Evolutionary conservation across 35 echinoderm and acorn worm genomes (phyloP), one percentile per base, ranked within the genome.

Genomic region (Strongylocentrotus purpuratus): DNA sequence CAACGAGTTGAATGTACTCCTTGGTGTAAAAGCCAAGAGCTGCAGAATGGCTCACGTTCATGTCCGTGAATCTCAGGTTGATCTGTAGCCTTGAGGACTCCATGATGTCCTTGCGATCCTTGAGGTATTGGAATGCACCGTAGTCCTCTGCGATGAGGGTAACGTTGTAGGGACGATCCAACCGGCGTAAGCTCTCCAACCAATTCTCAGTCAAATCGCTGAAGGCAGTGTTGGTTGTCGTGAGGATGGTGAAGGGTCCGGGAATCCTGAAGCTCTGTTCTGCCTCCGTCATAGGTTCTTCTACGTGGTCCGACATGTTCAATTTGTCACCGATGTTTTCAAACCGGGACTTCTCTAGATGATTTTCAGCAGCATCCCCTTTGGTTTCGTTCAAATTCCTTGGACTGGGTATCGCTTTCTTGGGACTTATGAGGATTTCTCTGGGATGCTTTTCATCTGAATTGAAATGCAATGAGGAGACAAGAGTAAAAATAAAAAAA

Each of bases 181-280:
- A 78, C 86, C 96, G 95, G 15, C 92, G 58, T 4, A 97, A 61
- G 85, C 95, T 97, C 59, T 95, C 96, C 25, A 98, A 28, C 97
- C 97, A 97, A 94, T 98, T 98, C 32, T 91, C 94, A 25, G 97
- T 97, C 31, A 98, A 90, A 25, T 96, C 96, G 18, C 95, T 92
- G 91, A 95, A 98, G 9, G 96, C 96, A 8, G 85, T 35, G 46
- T 97, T 98, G 7, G 95, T 95, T 33, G 95, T 95, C 15, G 97
- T 96, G 22, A 98, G 47, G 46, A 93, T 58, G 18, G 91, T 93
- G n/a, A 93, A 93, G 45, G 47, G 91, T 9, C 17, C 91, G 3
- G 91, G 91, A 13, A 93, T 93, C 32, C 10, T 58, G 91, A 78
- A 78, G 20, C 65, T n/a, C 65, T 78, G 65, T 59, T 9, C 11